These are phyloP conservation scores for Dastarcus helophoroides DNA, from an alignment of 2,888 invertebrate species.

Conservation along the genomic window DNA sequence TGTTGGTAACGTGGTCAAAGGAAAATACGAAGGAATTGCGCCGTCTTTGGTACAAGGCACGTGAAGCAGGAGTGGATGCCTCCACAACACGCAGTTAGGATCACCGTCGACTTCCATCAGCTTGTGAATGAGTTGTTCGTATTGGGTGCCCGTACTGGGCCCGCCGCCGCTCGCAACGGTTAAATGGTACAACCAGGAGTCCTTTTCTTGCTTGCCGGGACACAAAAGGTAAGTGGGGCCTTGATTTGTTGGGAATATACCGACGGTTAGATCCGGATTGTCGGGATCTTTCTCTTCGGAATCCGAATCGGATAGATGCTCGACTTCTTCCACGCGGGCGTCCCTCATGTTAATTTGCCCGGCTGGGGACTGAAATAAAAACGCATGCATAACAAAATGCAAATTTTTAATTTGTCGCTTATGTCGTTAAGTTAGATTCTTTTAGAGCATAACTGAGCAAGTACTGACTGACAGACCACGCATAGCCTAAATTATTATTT, in stretches of 20 bases:
- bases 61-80: slow-evolving; percentile 82
- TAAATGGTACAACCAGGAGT: slow-evolving; percentile 71
- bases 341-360: slow-evolving; percentile 95
- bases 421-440: too few species aligned
- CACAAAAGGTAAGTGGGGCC: slow-evolving; percentile 91
- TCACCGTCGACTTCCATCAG: slow-evolving; percentile 95
- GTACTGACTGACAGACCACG: too few species aligned
- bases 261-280: slow-evolving; percentile 72
- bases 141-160: slow-evolving; percentile 85
- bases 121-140: slow-evolving; percentile 90
- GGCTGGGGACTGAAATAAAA: slow-evolving; percentile 62
- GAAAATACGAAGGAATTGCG: slow-evolving; percentile 57
- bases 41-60: slow-evolving; percentile 67
- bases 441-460: too few species aligned
- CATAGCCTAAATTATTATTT: too few species aligned
- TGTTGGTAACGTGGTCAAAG: slow-evolving; percentile 81
- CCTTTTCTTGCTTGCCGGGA: slow-evolving; percentile 88
- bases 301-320: slow-evolving; percentile 84
- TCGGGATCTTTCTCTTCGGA: slow-evolving; percentile 77
- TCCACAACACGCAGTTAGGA: slow-evolving; percentile 85
- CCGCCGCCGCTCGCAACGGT: slow-evolving; percentile 91
- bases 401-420: too few species aligned
- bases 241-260: slow-evolving; percentile 87
- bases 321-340: slow-evolving; percentile 89
- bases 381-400: slow-evolving; percentile 6